A percentile compares a stretch with the other conserved stretches of the same genome.
Evolutionary conservation across 2,797 vertebrate species (phyloP).

Genomic region (Sarcoramphus papa): DNA sequence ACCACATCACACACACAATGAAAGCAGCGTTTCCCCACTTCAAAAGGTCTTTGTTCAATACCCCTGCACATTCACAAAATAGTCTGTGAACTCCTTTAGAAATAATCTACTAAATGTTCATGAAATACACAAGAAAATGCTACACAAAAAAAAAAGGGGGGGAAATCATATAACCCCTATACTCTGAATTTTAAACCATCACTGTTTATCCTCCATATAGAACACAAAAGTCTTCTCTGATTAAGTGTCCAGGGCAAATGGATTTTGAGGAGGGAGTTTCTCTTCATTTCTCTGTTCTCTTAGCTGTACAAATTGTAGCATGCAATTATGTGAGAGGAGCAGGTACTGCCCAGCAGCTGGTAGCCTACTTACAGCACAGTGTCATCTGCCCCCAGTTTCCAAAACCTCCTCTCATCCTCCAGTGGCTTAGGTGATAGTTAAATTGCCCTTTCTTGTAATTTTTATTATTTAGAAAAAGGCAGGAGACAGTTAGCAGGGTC

Average conservation of each 20-base stretch:
- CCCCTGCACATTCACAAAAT: not conserved
- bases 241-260: not conserved
- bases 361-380: accelerated
- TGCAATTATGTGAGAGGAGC: not conserved
- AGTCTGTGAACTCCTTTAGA: not conserved
- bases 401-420: not conserved
- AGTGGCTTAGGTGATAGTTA: not conserved
- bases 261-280: not conserved
- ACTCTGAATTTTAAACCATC: not conserved
- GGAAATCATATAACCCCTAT: not conserved
- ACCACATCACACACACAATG: not conserved
- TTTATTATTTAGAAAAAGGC: not conserved
- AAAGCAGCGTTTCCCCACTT: not conserved
- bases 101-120: not conserved
- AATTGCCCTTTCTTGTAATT: not conserved
- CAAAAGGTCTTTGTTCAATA: not conserved
- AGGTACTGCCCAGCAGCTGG: not conserved
- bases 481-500: not conserved
- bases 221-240: not conserved
- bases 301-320: not conserved
- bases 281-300: not conserved
- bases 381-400: not conserved
- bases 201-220: not conserved
- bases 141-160: not conserved
- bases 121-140: not conserved